Percentiles rank a stretch among this genome's conserved stretches.
phyloP scores from a whole-genome alignment of 2,113 vertebrate species.

The Donacobius atricapilla region DNA sequence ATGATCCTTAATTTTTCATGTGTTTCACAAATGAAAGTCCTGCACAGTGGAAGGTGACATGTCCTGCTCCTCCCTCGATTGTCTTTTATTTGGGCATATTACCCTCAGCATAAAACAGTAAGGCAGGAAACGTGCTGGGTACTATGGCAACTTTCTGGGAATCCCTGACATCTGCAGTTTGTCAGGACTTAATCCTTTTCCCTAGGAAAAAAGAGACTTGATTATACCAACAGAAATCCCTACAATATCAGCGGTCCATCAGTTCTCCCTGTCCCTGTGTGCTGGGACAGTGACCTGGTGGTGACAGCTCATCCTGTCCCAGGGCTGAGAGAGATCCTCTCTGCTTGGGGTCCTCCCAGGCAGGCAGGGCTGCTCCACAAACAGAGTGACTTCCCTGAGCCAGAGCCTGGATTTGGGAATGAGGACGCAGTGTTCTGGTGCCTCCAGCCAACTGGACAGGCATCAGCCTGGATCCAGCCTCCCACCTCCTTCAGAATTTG shows the following conservation, averaged over 20 bases:
- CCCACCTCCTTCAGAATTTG: not conserved
- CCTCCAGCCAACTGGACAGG: not conserved
- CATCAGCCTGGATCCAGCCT: not conserved
- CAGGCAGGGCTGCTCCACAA: not conserved
- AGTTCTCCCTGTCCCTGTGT: not conserved
- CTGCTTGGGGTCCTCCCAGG: not conserved
- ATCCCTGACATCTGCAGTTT: not conserved
- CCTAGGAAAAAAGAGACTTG: not conserved
- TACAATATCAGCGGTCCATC: not conserved
- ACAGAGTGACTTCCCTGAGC: not conserved
- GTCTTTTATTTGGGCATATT: not conserved
- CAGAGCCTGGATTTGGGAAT: not conserved
- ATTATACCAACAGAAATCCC: not conserved
- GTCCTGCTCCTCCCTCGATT: not conserved
- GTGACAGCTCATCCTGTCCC: not conserved
- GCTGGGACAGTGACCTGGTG: not conserved
- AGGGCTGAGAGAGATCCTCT: not conserved
- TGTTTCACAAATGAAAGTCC: not conserved
- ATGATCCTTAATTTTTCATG: not conserved
- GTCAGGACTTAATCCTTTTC: not conserved
- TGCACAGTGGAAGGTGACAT: accelerated
- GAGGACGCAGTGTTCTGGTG: not conserved
- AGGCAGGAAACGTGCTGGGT: not conserved
- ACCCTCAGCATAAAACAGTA: not conserved
- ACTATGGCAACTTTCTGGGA: not conserved